Base-by-base conservation (phyloP, 2,113 vertebrate species). In the Oreochromis spilurus region DNA sequence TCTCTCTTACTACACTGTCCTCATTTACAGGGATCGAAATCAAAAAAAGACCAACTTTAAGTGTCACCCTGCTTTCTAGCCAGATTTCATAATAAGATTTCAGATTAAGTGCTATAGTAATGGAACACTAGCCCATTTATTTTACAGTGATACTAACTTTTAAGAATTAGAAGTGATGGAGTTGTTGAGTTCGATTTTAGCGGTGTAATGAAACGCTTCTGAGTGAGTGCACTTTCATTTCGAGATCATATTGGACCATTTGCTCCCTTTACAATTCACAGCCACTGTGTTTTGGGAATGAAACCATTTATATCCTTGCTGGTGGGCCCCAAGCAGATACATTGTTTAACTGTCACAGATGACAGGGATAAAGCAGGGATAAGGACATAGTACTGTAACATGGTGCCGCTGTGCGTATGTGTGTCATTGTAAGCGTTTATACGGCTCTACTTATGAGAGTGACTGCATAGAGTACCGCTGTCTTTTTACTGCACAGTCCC, bases 291-390 rank as follows among this genome's bases (percentile, higher is more conserved):
- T 83, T 85, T 89, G 60, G 62, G 54, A 85, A 83, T 84, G 57
- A 85, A 85, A 89, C 60, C 87, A 81, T 91, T 88, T 91, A 88
- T 91, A 88, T 77, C 78, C 50, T 53, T 29, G n/a, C 77, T 80
- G 81, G 53, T 57, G 58, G 81, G 48, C 31, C 67, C 55, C 77
- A 82, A 86, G 77, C 81, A 72, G 78, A 81, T 86, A 58, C 86
- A 86, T 82, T 91, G 84, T 86, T 79, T 84, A 70, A 86, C 81
- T 84, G 67, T 86, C 87, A 86, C 21, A 81, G 81, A 88, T 91
- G 89, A 88, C 77, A 79, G 81, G 84, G 81, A 84, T 91, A 83
- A 88, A 83, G 62, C 84, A 48, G 36, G 81, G 60, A 84, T 90
- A 55, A 79, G 82, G 82, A 85, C 67, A 79, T 53, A 34, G 81